phyloP scores from a whole-genome alignment of 2,797 vertebrate species.

The Setipinna tenuifilis region DNA sequence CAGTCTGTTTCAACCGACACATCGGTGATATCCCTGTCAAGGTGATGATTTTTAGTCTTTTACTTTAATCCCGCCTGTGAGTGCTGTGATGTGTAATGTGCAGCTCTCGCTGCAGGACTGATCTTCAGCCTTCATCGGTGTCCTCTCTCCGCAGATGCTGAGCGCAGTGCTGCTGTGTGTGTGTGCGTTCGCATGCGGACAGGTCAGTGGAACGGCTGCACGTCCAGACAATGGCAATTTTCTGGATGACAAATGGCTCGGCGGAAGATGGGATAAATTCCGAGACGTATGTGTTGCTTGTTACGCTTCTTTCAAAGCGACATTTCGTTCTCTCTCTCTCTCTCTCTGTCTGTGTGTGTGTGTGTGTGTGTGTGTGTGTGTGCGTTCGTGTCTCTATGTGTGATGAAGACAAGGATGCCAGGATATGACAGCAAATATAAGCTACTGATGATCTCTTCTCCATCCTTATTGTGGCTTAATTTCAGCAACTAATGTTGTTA shows the following conservation, averaged over 20 bases:
- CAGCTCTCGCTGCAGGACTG: neutral
- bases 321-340: neutral
- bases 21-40: slow-evolving; percentile 59
- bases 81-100: neutral
- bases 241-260: slow-evolving; percentile 94
- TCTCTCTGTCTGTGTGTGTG: slow-evolving; percentile 48
- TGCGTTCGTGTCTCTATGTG: slow-evolving; percentile 46
- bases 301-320: neutral
- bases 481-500: neutral
- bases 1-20: slow-evolving; percentile 71
- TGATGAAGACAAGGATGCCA: slow-evolving; percentile 2
- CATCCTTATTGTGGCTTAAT: neutral
- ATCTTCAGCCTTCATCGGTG: neutral
- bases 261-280: slow-evolving; percentile 94
- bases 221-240: slow-evolving; percentile 91
- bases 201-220: slow-evolving; percentile 72
- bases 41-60: slow-evolving; percentile 35
- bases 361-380: slow-evolving; percentile 47
- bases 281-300: slow-evolving; percentile 87
- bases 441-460: neutral
- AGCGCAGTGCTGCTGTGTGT: slow-evolving; percentile 66
- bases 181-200: slow-evolving; percentile 82
- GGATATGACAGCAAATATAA: neutral
- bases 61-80: neutral
- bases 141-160: slow-evolving; percentile 73